Base-by-base conservation (phyloP, 2,797 vertebrate genomes). In the Siniperca obscura region DNA sequence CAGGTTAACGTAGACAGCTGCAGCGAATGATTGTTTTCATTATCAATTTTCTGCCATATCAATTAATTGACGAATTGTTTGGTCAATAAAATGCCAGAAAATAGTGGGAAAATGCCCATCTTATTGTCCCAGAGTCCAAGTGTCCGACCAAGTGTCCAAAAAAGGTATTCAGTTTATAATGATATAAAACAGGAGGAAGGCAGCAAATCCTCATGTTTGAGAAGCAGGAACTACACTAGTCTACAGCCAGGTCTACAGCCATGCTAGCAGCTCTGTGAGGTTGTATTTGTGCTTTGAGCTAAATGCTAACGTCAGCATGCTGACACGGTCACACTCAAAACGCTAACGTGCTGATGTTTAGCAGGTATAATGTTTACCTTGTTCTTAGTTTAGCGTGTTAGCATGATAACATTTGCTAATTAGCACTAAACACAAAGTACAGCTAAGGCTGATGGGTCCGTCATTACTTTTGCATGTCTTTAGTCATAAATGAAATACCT, bases 1-100 rank as follows among this genome's bases (percentile, higher is more conserved):
- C 75, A 59, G 46, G 48, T 30, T 44, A 57, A 62, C 2, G 36
- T 36, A 74, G 71, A 70, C 56, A 50, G 36, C 66, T n/a, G 64
- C 36, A 38, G 21, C 34, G 8, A 12, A 50, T 55, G 5, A 22
- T 36, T 17, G 7, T n/a, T 73, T 48, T 61, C 12, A 78, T 53
- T 17, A 25, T 46, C 44, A 27, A 7, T 34, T n/a, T 55, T 64
- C 38, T 25, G 17, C 30, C 19, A 25, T 22, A 13, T 6, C 17
- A 56, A 6, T 69, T 25, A 2, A 52, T 30, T 60, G 0, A 52
- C 57, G 9, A 7, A n/a, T 36, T 55, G 44, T 61, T 69, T 44
- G 38, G 5, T 21, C 66, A 36, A 7, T 25, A 48, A 21, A 67
- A n/a, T 62, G n/a, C 7, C 55, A 57, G 21, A 21, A 34, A 38